Evolutionary conservation across 2,113 vertebrate species (phyloP), one percentile per base, ranked within the genome.

Genomic region (Neolamprologus devosi): DNA sequence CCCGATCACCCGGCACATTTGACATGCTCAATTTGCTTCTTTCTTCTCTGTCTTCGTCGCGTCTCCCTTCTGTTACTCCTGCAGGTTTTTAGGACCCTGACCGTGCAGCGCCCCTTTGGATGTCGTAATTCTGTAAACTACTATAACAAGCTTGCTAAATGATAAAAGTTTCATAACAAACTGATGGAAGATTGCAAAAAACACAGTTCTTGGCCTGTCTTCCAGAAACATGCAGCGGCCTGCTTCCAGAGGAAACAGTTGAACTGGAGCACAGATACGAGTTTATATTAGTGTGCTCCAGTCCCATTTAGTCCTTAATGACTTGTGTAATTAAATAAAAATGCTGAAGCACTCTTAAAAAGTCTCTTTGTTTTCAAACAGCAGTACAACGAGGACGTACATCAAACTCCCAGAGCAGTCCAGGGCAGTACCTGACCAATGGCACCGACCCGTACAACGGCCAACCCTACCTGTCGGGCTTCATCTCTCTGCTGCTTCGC

Each of bases 311-410:
- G 42, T 19, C 70, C 23, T 75, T 73, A 28, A 73, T 73, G 68
- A 73, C 68, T 47, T 75, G 21, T 75, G 9, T 40, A 70, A 70
- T 49, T n/a, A 80, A 28, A 80, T 47, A 28, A 23, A 57, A 49
- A 83, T 23, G 63, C 3, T 26, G 19, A 82, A 80, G 37, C 13
- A 60, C 40, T 58, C 1, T 2, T 30, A 35, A 68, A 12, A 28
- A 14, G 8, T 85, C 9, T 11, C 2, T 83, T 26, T 89, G 3
- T 87, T 80, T 37, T 85, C 80, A 65, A 3, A 9, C 93, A 98
- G 97, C 97, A 19, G 97, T 98, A 2, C 97, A 97, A 84, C 95
- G 97, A 26, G 97, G 97, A 23, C 97, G 97, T 13, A 96, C 96
- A 87, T 97, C 96, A 1, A 97, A 95, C 84, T 92, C 97, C 4